Percentiles rank a stretch among this genome's conserved stretches.
These are phyloP conservation scores for Nymphalis io DNA, from an alignment of 1,140 invertebrate species.

Conservation along the genomic window DNA sequence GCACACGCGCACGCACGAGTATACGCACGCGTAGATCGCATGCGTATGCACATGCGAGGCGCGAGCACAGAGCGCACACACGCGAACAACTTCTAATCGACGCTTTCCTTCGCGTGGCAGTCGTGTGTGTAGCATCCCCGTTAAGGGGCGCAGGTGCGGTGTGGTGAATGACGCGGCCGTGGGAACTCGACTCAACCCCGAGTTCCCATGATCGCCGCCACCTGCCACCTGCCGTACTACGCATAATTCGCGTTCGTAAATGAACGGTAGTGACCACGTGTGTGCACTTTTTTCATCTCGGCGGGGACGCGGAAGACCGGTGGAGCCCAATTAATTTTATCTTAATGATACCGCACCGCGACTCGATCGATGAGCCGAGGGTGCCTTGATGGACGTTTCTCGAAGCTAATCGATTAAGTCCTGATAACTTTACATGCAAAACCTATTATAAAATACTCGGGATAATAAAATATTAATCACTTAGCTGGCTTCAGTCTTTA, in stretches of 20 bases:
- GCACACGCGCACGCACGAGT: constrained; percentile 17
- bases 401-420: constrained; percentile 61
- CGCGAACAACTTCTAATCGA: constrained; percentile 56
- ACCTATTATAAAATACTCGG: constrained; percentile 48
- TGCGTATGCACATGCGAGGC: constrained; percentile 37
- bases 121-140: constrained; percentile 73
- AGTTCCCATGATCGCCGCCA: constrained; percentile 69
- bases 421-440: constrained; percentile 54
- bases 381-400: constrained; percentile 57
- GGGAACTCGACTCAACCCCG: constrained; percentile 72
- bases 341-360: constrained; percentile 63
- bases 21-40: constrained; percentile 34
- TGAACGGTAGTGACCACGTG: constrained; percentile 80
- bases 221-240: constrained; percentile 78
- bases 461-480: constrained; percentile 37
- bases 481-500: constrained; percentile 25
- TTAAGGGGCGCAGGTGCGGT: constrained; percentile 75
- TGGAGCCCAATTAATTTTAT: constrained; percentile 74
- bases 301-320: constrained; percentile 73
- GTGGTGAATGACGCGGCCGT: constrained; percentile 74
- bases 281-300: constrained; percentile 68
- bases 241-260: constrained; percentile 80
- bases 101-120: constrained; percentile 74
- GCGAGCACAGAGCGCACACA: constrained; percentile 48
- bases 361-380: constrained; percentile 37